phyloP scores from a whole-genome alignment of 2,888 invertebrate genomes.

The Drosophila anomalipes region DNA sequence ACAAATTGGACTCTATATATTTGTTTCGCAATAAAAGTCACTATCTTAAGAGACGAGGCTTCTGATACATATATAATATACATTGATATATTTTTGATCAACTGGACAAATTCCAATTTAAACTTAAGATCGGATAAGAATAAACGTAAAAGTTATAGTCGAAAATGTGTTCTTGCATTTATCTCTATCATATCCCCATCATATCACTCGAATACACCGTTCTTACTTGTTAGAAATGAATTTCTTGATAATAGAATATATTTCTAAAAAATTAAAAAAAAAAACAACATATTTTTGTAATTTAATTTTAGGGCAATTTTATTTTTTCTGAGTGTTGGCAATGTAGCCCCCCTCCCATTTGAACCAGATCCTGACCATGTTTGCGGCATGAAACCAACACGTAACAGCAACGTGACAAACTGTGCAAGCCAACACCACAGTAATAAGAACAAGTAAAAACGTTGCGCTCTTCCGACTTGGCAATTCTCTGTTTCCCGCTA shows the following conservation, averaged over 20 bases:
- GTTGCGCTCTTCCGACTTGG: not conserved
- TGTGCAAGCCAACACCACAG: slow-evolving; percentile 33
- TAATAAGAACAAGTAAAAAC: not conserved
- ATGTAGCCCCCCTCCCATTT: slow-evolving; percentile 54
- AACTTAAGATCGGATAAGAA: not conserved
- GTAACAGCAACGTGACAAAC: slow-evolving; percentile 72
- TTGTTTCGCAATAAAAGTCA: too few relatives aligned
- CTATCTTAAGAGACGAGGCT: too few relatives aligned
- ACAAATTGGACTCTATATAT: too few relatives aligned
- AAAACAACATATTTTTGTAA: not conserved
- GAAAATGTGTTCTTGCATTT: not conserved
- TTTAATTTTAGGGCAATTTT: not conserved
- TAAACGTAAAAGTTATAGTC: not conserved
- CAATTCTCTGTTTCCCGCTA: not conserved
- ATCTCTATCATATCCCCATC: too few relatives aligned
- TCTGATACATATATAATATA: too few relatives aligned
- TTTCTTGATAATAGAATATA: not conserved
- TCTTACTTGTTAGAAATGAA: not conserved
- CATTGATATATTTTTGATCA: too few relatives aligned
- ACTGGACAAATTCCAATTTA: too few relatives aligned
- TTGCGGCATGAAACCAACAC: slow-evolving; percentile 40
- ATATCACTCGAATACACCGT: not conserved
- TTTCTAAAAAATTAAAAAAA: not conserved
- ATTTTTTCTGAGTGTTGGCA: not conserved
- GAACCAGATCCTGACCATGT: slow-evolving; percentile 16